Base-by-base conservation (phyloP, 2,113 vertebrate genomes). In the Nestor notabilis region DNA sequence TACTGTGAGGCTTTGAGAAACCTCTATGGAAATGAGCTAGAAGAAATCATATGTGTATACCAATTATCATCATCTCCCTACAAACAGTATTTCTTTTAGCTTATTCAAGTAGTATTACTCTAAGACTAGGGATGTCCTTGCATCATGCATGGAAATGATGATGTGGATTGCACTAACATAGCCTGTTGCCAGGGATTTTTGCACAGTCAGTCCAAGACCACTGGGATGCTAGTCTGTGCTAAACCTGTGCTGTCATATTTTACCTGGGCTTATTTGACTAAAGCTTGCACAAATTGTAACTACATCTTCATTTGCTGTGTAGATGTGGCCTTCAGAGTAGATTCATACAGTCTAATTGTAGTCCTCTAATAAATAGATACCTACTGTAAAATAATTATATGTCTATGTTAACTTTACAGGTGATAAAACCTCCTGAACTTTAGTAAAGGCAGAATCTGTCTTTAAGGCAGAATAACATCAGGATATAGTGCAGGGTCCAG, bases 121-220 rank as follows among this genome's bases (percentile, higher is more conserved):
- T 71, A 37, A 86, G 13, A 10, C 31, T 77, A 72, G 84, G 25
- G 16, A 58, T 17, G 3, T 31, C 13, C 52, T 52, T 53, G 56
- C 17, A 37, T 7, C 28, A 20, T n/a, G 24, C 0, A 1, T 49
- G 33, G 58, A 85, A 76, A 69, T 50, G 5, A n/a, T 4, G 1
- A 33, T 37, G 25, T 7, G 16, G 5, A 15, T 58, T 23, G 8
- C 5, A 23, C 28, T 9, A 43, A 56, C 43, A n/a, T 1, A 56
- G 3, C 17, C 7, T 39, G 3, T 27, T 69, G 39, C 9, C 44
- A 55, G 27, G 2, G 9, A 25, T 70, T 50, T 74, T 60, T 80
- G 14, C 28, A 27, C 5, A 55, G n/a, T 53, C 39, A n/a, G 8
- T 29, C 11, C 28, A 64, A 87, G 18, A 2, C 25, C 15, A 4